These are phyloP conservation scores for Andricus quercusramuli DNA, from an alignment of 2,888 invertebrate genomes.

Conservation along the genomic window DNA sequence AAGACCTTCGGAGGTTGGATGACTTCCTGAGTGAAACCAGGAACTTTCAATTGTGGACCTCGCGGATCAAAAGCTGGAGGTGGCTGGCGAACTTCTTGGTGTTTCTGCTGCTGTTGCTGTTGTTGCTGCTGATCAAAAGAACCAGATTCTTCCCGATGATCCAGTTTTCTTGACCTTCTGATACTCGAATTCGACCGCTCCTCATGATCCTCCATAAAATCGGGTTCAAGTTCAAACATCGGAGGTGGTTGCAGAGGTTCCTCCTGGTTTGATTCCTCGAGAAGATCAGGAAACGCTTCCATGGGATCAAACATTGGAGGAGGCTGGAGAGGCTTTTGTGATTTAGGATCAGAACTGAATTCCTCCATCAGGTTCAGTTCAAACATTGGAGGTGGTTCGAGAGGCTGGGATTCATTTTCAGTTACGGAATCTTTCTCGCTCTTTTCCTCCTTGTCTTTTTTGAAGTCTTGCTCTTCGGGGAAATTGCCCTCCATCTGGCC, in stretches of 20 bases:
- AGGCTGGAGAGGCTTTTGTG: constrained; percentile 10
- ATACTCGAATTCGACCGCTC: constrained; percentile 3
- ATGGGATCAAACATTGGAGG: constrained; percentile 27
- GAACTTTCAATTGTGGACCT: constrained; percentile 29
- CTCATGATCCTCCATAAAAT: not conserved
- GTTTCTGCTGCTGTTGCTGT: too few relatives aligned
- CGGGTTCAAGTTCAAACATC: constrained; percentile 13
- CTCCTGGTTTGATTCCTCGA: not conserved
- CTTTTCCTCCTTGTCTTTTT: not conserved
- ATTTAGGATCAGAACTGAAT: not conserved
- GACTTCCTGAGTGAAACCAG: constrained; percentile 39
- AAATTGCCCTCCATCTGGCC: constrained; percentile 33
- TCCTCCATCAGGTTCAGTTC: constrained; percentile 44
- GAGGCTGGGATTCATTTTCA: constrained; percentile 47
- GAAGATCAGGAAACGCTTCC: constrained; percentile 20
- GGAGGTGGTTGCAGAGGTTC: constrained; percentile 6
- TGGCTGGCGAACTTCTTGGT: constrained; percentile 34
- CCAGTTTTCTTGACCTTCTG: not conserved
- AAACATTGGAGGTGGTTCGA: constrained; percentile 43
- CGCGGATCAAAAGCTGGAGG: constrained; percentile 58
- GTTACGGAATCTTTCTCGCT: not conserved
- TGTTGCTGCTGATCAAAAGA: too few relatives aligned
- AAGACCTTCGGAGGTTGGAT: constrained; percentile 61
- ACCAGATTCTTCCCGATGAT: constrained; percentile 13
- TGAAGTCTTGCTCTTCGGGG: not conserved